phyloP scores from a whole-genome alignment of 2,113 vertebrate species.

The Calonectris borealis region DNA sequence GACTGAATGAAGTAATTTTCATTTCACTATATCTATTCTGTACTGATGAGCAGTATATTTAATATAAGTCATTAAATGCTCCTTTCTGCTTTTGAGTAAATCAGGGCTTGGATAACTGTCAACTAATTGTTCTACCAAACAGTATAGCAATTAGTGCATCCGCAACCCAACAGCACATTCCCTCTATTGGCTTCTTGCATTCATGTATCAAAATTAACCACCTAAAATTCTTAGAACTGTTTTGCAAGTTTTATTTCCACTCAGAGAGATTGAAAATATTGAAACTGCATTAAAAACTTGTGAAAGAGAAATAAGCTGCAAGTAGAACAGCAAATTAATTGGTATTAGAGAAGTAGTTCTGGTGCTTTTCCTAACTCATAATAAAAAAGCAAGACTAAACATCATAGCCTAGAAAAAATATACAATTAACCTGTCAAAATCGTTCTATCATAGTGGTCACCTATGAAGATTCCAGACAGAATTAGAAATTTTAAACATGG shows the following conservation, averaged over 20 bases:
- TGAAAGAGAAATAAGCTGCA: not conserved
- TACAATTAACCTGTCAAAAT: not conserved
- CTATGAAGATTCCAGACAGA: not conserved
- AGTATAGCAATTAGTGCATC: not conserved
- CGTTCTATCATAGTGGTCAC: not conserved
- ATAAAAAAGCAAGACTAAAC: not conserved
- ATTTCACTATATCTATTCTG: not conserved
- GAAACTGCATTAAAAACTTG: not conserved
- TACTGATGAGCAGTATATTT: not conserved
- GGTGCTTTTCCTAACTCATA: not conserved
- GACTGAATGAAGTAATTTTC: not conserved
- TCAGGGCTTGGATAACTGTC: not conserved
- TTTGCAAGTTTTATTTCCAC: not conserved
- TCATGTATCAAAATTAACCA: not conserved
- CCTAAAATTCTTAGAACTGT: not conserved
- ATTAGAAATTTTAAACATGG: not conserved
- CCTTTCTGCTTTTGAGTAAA: not conserved
- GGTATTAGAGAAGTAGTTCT: not conserved
- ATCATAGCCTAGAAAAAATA: not conserved
- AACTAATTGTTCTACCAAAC: not conserved
- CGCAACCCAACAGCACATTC: not conserved
- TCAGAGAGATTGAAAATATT: not conserved
- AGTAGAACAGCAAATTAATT: not conserved
- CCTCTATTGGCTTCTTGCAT: not conserved
- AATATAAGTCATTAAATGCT: not conserved